phyloP scores from a whole-genome alignment of 2,113 vertebrate genomes.

The Eleginops maclovinus region DNA sequence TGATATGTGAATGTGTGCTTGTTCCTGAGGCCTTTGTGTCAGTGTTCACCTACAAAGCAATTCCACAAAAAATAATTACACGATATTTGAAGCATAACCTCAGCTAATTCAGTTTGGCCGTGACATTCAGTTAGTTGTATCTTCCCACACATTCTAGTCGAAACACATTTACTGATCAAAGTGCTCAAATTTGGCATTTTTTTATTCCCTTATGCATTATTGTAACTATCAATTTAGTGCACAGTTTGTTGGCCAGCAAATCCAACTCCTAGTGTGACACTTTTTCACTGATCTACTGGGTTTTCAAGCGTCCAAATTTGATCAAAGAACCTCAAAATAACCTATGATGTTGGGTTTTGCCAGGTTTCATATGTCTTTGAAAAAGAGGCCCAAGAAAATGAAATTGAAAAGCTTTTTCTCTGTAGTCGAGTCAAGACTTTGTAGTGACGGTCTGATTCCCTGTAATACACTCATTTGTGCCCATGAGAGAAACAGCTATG shows the following conservation, averaged over 20 bases:
- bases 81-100: constrained; percentile 18
- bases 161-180: too few species aligned
- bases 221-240: constrained; percentile 4
- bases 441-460: neutral
- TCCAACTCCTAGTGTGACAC: neutral
- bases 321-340: constrained; percentile 42
- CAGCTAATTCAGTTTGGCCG: constrained; percentile 6
- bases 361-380: constrained; percentile 13
- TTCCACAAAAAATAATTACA: constrained; percentile 8
- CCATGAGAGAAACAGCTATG: neutral
- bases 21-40: neutral
- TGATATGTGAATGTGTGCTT: neutral
- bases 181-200: constrained; percentile 13
- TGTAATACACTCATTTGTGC: neutral
- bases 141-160: constrained; percentile 14
- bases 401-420: constrained; percentile 34
- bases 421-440: constrained; percentile 15
- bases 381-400: constrained; percentile 15
- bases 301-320: constrained; percentile 14
- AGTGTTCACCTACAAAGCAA: neutral
- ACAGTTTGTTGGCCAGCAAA: neutral
- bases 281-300: neutral
- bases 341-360: neutral
- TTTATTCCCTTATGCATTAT: neutral
- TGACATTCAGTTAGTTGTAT: constrained; percentile 20